Base-by-base conservation (phyloP, 2,888 invertebrate species). In the Chrysopilus asiliformis region DNA sequence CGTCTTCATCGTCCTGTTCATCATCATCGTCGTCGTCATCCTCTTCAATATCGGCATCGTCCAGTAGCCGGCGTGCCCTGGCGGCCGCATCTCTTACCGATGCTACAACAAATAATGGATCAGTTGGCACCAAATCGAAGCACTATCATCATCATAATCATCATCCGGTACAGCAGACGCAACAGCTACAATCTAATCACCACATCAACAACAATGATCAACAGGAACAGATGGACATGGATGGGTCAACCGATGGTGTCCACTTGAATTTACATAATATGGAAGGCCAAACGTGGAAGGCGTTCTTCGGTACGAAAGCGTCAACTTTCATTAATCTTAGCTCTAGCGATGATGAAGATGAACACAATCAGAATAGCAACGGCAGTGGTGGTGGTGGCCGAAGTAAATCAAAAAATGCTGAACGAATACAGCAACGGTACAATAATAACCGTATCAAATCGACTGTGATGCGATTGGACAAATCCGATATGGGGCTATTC, bases 401-500 rank as follows among this genome's bases (percentile, higher is more conserved):
- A 59, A 45, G 63, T n/a, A n/a, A n/a, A n/a, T n/a, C n/a, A n/a
- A n/a, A n/a, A n/a, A n/a, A n/a, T n/a, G n/a, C n/a, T n/a, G n/a
- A n/a, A n/a, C n/a, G n/a, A n/a, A n/a, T n/a, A n/a, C n/a, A n/a
- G n/a, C n/a, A n/a, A n/a, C n/a, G 10, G n/a, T n/a, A n/a, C n/a
- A n/a, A n/a, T n/a, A 40, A 33, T 40, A 13, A 36, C 6, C 37
- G 41, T 24, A 31, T 45, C 45, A 36, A 45, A 31, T 36, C 66
- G n/a, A 60, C 68, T 41, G 66, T 72, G 44, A 67, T 70, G 50
- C 67, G 72, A 7, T 64, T 74, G 35, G 64, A 64, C 41, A 56
- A 59, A 45, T 63, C 71, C 61, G 76, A 76, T 57, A 82, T 82
- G 74, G 71, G 72, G 47, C 70, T 82, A 39, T 84, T 79, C 60